Base-by-base conservation (phyloP, 2,888 invertebrate genomes). In the Lithophane semibrunnea region DNA sequence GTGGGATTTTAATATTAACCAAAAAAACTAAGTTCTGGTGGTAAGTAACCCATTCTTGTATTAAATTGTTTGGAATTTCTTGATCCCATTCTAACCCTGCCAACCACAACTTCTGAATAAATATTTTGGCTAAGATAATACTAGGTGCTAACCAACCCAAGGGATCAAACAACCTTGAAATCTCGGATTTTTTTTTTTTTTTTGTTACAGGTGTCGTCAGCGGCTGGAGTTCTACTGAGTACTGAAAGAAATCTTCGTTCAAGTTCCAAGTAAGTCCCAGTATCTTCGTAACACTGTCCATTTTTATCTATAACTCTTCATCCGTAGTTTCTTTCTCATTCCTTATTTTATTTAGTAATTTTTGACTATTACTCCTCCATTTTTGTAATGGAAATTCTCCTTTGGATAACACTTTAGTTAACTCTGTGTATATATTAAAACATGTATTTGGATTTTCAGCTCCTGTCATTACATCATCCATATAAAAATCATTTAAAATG, bases 301-400 rank as follows among this genome's bases (percentile, higher is more conserved):
- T 24, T 44, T 58, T 69, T 24, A 69, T 69, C 16, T 5, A 52
- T 64, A 77, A 63, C 0, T 47, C 58, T 37, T 76, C 70, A 21
- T 75, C 29, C 3, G 18, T 61, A 24, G 24, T 44, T 47, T 10
- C 5, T 16, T 73, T 60, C 1, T 13, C 69, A 37, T 64, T 24
- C 21, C 42, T 63, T 16, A 79, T 80, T 16, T 66, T 67, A 64
- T 77, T 54, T 66, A 83, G 67, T 42, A 79, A 58, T 29, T 73
- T 24, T 2, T 72, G 52, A 60, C 75, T 73, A 64, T 88, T 86
- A 0, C 82, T 86, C 8, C n/a, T 78, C 90, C 89, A 91, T 74
- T 92, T 90, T 42, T 91, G 87, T 9, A 92, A 72, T 8, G 83
- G 65, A 76, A 93, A 92, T 0, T 92, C 91, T 9, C 89, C 2